These are phyloP conservation scores for Maniola hyperantus DNA, from an alignment of 2,888 invertebrate species.

Conservation along the genomic window DNA sequence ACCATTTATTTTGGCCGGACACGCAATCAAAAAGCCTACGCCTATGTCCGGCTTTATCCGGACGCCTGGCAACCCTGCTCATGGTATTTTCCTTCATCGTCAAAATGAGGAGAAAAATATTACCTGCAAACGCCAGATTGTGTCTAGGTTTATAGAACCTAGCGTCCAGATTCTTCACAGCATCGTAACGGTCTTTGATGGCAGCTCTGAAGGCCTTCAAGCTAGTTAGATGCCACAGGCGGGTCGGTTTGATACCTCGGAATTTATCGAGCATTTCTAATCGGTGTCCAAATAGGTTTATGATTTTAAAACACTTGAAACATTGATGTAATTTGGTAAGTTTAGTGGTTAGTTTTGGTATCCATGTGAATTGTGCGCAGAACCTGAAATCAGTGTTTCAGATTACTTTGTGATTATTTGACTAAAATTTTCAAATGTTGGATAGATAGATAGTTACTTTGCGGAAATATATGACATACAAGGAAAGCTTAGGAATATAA, in stretches of 20 bases:
- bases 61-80: too few relatives aligned
- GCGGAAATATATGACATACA: too few relatives aligned
- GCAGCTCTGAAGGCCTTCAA: constrained; percentile 47
- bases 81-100: too few relatives aligned
- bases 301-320: neutral
- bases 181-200: constrained; percentile 43
- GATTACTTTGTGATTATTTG: neutral
- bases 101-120: too few relatives aligned
- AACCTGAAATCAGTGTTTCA: neutral
- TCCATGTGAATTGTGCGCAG: neutral
- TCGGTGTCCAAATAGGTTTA: neutral
- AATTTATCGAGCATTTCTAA: constrained; percentile 33
- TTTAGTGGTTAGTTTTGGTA: neutral
- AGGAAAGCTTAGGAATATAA: too few relatives aligned
- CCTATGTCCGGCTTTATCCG: too few relatives aligned
- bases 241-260: constrained; percentile 59
- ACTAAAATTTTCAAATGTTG: too few relatives aligned
- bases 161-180: constrained; percentile 35
- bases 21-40: too few relatives aligned
- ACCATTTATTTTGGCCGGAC: too few relatives aligned
- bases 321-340: neutral
- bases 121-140: constrained; percentile 38
- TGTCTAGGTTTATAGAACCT: constrained; percentile 37
- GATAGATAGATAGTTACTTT: too few relatives aligned
- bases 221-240: constrained; percentile 58